phyloP scores from a whole-genome alignment of 2,113 vertebrate species.

The Gyps fulvus region DNA sequence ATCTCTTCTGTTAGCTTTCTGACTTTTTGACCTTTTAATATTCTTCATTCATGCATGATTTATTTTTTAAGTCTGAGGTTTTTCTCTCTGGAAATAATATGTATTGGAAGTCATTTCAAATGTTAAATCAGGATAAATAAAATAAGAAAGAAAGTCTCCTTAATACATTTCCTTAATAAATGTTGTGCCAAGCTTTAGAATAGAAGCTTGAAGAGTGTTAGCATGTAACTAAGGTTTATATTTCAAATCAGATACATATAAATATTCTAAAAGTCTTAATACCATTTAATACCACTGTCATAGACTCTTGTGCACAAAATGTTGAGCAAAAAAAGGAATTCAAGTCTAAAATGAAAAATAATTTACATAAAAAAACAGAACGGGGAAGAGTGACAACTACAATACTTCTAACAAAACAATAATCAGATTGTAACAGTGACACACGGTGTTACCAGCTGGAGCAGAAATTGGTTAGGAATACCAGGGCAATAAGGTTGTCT shows the following conservation, averaged over 20 bases:
- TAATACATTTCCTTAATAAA: conserved; percentile 2
- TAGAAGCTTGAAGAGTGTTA: neutral
- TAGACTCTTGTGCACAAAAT: neutral
- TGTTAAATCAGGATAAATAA: neutral
- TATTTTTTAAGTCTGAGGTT: neutral
- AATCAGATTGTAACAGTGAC: neutral
- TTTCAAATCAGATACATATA: neutral
- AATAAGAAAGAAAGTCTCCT: neutral
- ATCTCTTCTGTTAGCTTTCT: neutral
- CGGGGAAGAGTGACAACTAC: neutral
- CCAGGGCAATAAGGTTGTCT: neutral
- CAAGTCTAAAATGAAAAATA: neutral
- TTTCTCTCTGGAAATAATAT: neutral
- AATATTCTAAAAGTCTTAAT: neutral
- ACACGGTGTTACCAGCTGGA: neutral
- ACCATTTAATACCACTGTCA: neutral
- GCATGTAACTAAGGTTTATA: neutral
- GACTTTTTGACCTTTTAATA: conserved; percentile 32
- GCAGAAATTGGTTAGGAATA: neutral
- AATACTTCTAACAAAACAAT: neutral
- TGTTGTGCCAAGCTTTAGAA: neutral
- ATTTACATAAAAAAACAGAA: neutral
- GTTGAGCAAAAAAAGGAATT: neutral
- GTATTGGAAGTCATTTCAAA: conserved; percentile 4
- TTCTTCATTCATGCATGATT: neutral